These are phyloP conservation scores for Menidia beryllina DNA, from an alignment of 2,113 vertebrate genomes.

Conservation along the genomic window DNA sequence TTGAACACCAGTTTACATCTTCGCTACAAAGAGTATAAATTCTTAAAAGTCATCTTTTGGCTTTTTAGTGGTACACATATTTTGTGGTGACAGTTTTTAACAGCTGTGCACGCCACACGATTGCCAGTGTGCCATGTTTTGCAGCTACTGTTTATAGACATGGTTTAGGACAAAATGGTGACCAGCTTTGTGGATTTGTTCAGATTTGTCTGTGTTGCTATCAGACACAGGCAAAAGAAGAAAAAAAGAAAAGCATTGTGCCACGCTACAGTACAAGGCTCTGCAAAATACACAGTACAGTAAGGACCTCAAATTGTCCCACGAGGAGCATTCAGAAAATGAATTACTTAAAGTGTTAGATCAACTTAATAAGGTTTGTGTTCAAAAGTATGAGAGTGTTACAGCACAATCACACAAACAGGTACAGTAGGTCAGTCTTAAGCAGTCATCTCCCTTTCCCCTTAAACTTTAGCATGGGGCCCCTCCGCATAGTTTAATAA, in stretches of 20 bases:
- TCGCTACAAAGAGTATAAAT: neutral
- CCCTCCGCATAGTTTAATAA: slow-evolving; percentile 77
- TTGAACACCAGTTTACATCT: neutral
- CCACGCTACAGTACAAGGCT: neutral
- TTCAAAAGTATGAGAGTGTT: neutral
- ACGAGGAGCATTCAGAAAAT: neutral
- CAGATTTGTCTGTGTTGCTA: neutral
- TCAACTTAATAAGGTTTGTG: neutral
- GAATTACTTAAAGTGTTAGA: neutral
- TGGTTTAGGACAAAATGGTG: slow-evolving; percentile 3
- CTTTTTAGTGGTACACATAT: neutral
- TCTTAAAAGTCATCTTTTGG: neutral
- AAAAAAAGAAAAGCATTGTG: neutral
- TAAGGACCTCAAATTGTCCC: neutral
- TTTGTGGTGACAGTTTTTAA: neutral
- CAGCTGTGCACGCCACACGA: neutral
- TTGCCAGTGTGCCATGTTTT: slow-evolving; percentile 9
- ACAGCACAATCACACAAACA: slow-evolving; percentile 41
- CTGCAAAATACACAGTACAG: neutral
- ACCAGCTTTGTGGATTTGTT: slow-evolving; percentile 6
- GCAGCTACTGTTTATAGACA: slow-evolving; percentile 7
- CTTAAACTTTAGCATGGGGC: slow-evolving; percentile 59
- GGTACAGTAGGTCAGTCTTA: slow-evolving; percentile 46
- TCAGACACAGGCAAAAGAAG: neutral
- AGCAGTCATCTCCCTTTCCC: slow-evolving; percentile 33